Conservation (phyloP, 2,888 invertebrate species). For the Bellardia bayeri region DNA sequence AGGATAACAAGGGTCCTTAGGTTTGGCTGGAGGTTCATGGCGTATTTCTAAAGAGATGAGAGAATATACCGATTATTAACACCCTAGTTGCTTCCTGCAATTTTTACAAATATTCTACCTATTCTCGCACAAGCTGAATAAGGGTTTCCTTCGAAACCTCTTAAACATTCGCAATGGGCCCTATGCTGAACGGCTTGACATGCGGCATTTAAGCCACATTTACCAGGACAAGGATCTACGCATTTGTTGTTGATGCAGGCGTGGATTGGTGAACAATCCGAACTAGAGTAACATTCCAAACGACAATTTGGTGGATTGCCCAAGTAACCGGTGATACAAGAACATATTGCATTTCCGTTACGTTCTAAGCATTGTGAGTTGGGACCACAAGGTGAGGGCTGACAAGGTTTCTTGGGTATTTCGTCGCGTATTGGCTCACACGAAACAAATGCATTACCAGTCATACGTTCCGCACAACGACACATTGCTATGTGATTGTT, state of each 20-base stretch:
- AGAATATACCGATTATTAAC: neutral
- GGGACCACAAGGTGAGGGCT: conserved; percentile 89
- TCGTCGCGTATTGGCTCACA: conserved; percentile 86
- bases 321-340: conserved; percentile 87
- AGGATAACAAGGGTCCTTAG: conserved; percentile 88
- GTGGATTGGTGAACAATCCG: conserved; percentile 88
- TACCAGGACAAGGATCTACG: conserved; percentile 90
- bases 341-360: conserved; percentile 87
- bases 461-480: conserved; percentile 88
- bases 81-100: neutral
- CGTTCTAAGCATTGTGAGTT: conserved; percentile 88
- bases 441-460: conserved; percentile 89
- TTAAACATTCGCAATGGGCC: conserved; percentile 90
- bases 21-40: conserved; percentile 66
- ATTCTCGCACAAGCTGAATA: conserved; percentile 87
- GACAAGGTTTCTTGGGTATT: conserved; percentile 86
- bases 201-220: conserved; percentile 89
- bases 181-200: conserved; percentile 92
- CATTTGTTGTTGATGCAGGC: conserved; percentile 90
- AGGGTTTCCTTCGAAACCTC: conserved; percentile 90
- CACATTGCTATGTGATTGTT: conserved; percentile 89
- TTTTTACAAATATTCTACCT: conserved; percentile 74
- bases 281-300: conserved; percentile 89
- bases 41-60: conserved; percentile 65
- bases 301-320: conserved; percentile 90